Percentiles rank a stretch among this genome's conserved stretches.
Conservation (phyloP, 2,113 vertebrate genomes). For the Chaetodon auriga region DNA sequence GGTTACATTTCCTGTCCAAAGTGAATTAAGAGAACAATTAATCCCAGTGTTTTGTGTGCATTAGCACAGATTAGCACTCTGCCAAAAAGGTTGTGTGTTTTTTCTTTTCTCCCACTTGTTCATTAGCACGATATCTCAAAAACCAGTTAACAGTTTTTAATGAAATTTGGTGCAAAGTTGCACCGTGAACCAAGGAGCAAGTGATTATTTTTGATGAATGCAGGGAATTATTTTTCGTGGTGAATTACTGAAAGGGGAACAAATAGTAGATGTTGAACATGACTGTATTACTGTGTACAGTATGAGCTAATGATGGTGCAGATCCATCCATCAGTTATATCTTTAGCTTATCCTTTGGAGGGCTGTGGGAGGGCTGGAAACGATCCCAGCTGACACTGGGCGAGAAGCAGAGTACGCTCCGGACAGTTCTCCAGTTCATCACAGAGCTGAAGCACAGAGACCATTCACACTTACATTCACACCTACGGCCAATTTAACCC, state of each 20-base stretch:
- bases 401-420: neutral
- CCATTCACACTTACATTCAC: neutral
- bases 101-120: neutral
- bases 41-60: neutral
- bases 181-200: neutral
- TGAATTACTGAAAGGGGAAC: too few relatives aligned
- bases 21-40: constrained; percentile 10
- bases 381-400: neutral
- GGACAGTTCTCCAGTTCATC: neutral
- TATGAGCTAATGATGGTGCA: neutral
- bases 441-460: neutral
- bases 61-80: constrained; percentile 6
- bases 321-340: neutral
- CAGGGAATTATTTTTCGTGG: neutral
- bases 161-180: neutral
- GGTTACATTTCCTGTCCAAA: neutral
- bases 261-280: neutral
- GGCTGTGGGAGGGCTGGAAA: neutral
- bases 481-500: neutral
- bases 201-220: neutral
- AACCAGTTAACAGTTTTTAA: neutral
- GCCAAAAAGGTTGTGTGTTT: neutral
- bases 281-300: neutral
- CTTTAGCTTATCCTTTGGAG: neutral
- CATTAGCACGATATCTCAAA: neutral